Base-by-base conservation (phyloP, 2,113 vertebrate genomes). In the Gadus chalcogrammus region DNA sequence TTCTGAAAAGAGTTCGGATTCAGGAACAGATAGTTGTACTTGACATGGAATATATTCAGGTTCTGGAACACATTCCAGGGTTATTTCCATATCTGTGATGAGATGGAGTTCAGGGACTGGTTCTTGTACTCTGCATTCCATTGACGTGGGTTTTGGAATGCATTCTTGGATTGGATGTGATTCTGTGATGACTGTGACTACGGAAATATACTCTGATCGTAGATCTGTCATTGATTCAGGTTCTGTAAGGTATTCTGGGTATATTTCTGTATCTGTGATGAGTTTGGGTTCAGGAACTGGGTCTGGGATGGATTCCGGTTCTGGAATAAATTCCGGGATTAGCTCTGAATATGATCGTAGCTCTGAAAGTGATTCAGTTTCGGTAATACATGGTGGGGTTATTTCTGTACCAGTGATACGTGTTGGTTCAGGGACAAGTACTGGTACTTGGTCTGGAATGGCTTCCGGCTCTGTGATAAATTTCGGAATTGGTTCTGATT, bases 1-100 rank as follows among this genome's bases (percentile, higher is more conserved):
- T 16, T 68, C 71, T 11, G 52, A 20, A 4, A 20, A 77, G 0
- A 61, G 28, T 38, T 85, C 68, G 48, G 59, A 69, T 4, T 48
- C 18, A 60, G 65, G 35, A 18, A 11, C 20, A 2, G 48, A 38
- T 27, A 28, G 20, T 60, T 18, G 56, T 5, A 42, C n/a, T 15
- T 56, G 31, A 1, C 65, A 58, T 61, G 59, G 15, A 0, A 18
- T 38, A 0, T 28, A 56, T 16, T 60, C 22, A 4, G 75, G 35
- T 13, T 59, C 68, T 12, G 78, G 28, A 13, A 48, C 9, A 9
- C 5, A 42, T 42, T 7, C 64, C 20, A 24, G 15, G 2, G 1
- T 2, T 24, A 24, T 4, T 4, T 31, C 5, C 31, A 6, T 4
- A 5, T 31, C 31, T 31, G 31, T 31, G 31, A 31, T 4, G 31